These are phyloP conservation scores for Ictidomys tridecemlineatus DNA, from an alignment of 2,113 vertebrate genomes.

Conservation along the genomic window DNA sequence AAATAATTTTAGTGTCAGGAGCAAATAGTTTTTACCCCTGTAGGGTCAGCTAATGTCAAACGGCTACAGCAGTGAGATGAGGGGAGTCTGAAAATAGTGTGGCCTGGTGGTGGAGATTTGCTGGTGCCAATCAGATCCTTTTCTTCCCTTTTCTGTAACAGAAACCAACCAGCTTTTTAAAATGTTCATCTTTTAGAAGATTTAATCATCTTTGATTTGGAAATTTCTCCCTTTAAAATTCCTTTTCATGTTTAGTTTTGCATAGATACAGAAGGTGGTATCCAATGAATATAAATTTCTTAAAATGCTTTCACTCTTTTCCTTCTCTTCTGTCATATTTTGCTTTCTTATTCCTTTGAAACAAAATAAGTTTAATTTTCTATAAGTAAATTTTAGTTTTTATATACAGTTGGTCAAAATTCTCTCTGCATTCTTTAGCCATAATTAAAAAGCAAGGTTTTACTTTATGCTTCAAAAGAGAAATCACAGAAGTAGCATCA, in stretches of 20 bases:
- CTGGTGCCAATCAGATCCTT: background rate
- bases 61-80: background rate
- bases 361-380: conserved; percentile 37
- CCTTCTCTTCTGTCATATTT: conserved; percentile 34
- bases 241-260: conserved; percentile 48
- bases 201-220: background rate
- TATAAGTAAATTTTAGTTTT: conserved; percentile 61
- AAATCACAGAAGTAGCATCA: conserved; percentile 34
- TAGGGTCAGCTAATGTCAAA: background rate
- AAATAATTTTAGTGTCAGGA: background rate
- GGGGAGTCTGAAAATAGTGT: background rate
- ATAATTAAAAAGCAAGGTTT: background rate
- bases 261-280: background rate
- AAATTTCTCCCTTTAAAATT: conserved; percentile 50
- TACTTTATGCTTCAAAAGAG: conserved; percentile 45
- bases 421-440: conserved; percentile 18
- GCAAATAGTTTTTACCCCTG: background rate
- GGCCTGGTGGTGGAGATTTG: background rate
- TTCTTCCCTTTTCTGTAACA: background rate
- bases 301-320: conserved; percentile 53
- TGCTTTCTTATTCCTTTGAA: conserved; percentile 60
- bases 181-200: conserved; percentile 52
- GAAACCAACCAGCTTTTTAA: background rate
- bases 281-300: conserved; percentile 19
- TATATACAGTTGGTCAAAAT: background rate